A percentile compares a stretch with the other conserved stretches of the same genome.
phyloP scores from a whole-genome alignment of 2,888 invertebrate genomes.

The Mylabris sibirica region DNA sequence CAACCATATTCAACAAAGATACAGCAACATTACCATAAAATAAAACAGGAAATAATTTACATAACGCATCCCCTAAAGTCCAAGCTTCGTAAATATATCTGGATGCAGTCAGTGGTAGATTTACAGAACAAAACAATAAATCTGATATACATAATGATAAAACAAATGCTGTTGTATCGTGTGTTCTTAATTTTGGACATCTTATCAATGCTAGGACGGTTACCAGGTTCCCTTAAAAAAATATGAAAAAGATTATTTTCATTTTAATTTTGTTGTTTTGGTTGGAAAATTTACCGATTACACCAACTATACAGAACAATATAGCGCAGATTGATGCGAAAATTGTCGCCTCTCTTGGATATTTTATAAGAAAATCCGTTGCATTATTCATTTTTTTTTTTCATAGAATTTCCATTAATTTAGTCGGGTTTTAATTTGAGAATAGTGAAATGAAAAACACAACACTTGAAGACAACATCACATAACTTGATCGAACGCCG shows the following conservation, averaged over 20 bases:
- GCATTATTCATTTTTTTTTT: conserved; percentile 30
- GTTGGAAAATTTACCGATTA: conserved; percentile 70
- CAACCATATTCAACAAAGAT: conserved; percentile 87
- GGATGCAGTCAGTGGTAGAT: conserved; percentile 84
- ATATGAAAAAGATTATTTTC: conserved; percentile 26
- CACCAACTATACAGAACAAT: conserved; percentile 79
- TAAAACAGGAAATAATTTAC: conserved; percentile 85
- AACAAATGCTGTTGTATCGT: conserved; percentile 89
- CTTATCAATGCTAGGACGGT: conserved; percentile 81
- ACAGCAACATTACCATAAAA: conserved; percentile 92
- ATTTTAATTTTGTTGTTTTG: conserved; percentile 19
- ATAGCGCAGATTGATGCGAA: conserved; percentile 82
- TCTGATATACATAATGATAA: conserved; percentile 87
- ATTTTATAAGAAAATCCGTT: conserved; percentile 54
- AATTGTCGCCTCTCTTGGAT: conserved; percentile 78
- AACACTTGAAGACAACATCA: conserved; percentile 26
- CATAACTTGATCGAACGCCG: conserved; percentile 24
- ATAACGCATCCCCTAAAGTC: conserved; percentile 79
- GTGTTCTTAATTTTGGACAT: conserved; percentile 79
- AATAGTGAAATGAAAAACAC: conserved; percentile 5
- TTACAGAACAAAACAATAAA: conserved; percentile 83
- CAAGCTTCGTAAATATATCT: conserved; percentile 83
- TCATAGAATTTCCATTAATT: neutral
- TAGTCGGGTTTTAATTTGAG: neutral
- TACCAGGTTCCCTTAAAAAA: conserved; percentile 77